Evolutionary conservation across 2,888 invertebrate genomes (phyloP).

Genomic region (Noctuana brunneofusca): DNA sequence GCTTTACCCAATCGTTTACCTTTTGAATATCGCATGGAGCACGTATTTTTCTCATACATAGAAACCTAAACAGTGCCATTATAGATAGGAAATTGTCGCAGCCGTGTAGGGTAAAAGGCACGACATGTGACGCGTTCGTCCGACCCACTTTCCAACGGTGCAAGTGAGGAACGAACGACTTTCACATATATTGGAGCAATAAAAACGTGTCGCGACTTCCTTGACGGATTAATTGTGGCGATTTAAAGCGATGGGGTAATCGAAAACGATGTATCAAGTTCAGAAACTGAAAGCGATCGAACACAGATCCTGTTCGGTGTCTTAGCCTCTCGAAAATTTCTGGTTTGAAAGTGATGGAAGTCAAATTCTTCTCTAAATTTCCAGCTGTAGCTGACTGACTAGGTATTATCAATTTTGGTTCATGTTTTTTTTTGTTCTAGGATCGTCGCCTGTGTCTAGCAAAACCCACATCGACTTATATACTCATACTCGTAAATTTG

Average conservation of each 20-base stretch:
- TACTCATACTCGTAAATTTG: no score
- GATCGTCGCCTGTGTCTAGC: no score
- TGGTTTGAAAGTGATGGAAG: neutral
- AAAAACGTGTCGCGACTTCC: conserved; percentile 33
- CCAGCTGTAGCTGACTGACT: neutral
- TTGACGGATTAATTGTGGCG: conserved; percentile 24
- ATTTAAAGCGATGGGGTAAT: conserved; percentile 9
- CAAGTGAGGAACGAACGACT: conserved; percentile 46
- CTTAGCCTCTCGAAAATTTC: neutral
- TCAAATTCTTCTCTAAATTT: neutral
- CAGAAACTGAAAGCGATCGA: neutral
- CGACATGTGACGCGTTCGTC: conserved; percentile 56
- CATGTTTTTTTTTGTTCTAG: no score
- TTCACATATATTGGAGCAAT: conserved; percentile 20
- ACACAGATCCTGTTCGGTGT: neutral
- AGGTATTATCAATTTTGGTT: no score
- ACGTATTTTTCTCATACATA: conserved; percentile 42
- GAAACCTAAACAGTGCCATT: conserved; percentile 42
- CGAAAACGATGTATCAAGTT: conserved; percentile 4
- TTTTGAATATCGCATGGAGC: neutral
- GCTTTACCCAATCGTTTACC: neutral
- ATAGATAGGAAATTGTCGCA: conserved; percentile 59
- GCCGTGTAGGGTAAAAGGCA: conserved; percentile 62
- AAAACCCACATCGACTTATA: no score
- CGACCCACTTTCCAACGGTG: conserved; percentile 66